Base-by-base conservation (phyloP, 2,888 invertebrate species). In the Tetragonula carbonaria region DNA sequence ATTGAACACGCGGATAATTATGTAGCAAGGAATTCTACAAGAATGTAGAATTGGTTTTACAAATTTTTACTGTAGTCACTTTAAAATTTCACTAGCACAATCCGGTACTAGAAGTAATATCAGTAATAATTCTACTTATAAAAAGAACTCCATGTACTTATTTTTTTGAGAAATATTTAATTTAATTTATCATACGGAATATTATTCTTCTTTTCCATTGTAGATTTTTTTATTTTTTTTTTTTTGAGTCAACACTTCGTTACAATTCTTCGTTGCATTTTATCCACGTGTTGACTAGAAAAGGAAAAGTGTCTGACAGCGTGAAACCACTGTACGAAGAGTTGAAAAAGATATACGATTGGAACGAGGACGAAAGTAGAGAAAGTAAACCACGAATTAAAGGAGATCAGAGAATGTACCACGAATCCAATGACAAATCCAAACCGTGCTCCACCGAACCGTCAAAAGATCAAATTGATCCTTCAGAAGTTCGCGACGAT, bases 361-460 rank as follows among this genome's bases (percentile, higher is more conserved):
- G 90, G 90, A 75, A 55, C 23, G 80, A 88, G 45, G 67, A 82
- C 18, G 90, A 86, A 28, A 38, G 68, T 45, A 8, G 45, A 45
- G 80, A 73, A 57, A 79, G 65, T n/a, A 83, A 85, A 8, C 77
- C 87, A 0, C 76, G 90, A 55, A 65, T 89, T 6, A 84, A 82
- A 62, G 90, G 87, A 1, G 90, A 90, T 84, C 87, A 86, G 62
- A 87, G 87, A 73, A 81, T 85, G 76, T 65, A 78, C 28, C 65
- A 75, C 59, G 86, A 82, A 38, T 59, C 62, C 6, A 55, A 82
- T 45, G 80, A 74, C 53, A 84, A 88, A 57, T 14, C 70, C 53
- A 84, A 88, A 57, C 18, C 70, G 8, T 84, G 83, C 33, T 50
- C 53, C 8, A n/a, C 14, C 5, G 72, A 74, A 33, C 38, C 33